These are phyloP conservation scores for Acrocera orbiculus DNA, from an alignment of 2,888 invertebrate species.

Conservation along the genomic window DNA sequence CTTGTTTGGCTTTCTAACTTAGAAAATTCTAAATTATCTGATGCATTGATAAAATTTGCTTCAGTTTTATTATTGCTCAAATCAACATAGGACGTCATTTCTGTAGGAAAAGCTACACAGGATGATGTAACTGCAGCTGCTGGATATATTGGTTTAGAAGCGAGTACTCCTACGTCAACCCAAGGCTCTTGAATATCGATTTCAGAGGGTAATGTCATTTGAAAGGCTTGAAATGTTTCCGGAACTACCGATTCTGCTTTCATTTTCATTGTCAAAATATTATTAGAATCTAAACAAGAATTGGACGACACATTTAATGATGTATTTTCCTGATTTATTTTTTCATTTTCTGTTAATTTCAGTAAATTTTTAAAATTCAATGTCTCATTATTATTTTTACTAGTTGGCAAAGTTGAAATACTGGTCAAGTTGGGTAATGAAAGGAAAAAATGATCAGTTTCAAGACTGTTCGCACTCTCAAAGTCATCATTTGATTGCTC, in stretches of 20 bases:
- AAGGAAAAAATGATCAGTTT: no score
- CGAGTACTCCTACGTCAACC: slow-evolving; percentile 53
- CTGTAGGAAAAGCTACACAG: slow-evolving; percentile 27
- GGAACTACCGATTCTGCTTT: slow-evolving; percentile 9
- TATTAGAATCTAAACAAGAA: background rate
- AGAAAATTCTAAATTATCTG: no score
- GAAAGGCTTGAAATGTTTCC: slow-evolving; percentile 42
- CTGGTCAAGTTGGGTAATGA: no score
- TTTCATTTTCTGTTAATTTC: background rate
- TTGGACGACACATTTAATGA: background rate
- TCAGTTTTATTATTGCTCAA: no score
- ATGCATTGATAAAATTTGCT: no score
- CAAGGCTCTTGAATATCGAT: slow-evolving; percentile 58
- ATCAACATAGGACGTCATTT: slow-evolving; percentile 28
- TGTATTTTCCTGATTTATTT: background rate
- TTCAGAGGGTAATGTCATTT: slow-evolving; percentile 55
- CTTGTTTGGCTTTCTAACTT: no score
- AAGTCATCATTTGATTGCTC: background rate
- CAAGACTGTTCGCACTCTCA: slow-evolving; percentile 4
- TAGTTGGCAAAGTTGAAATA: background rate
- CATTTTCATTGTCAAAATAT: background rate
- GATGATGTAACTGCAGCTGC: slow-evolving; percentile 40
- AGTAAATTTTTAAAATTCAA: background rate
- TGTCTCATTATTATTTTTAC: background rate
- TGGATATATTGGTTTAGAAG: slow-evolving; percentile 39